A percentile compares a stretch with the other conserved stretches of the same genome.
Conservation (phyloP, 2,797 vertebrate genomes). For the Intellagama lesueurii region DNA sequence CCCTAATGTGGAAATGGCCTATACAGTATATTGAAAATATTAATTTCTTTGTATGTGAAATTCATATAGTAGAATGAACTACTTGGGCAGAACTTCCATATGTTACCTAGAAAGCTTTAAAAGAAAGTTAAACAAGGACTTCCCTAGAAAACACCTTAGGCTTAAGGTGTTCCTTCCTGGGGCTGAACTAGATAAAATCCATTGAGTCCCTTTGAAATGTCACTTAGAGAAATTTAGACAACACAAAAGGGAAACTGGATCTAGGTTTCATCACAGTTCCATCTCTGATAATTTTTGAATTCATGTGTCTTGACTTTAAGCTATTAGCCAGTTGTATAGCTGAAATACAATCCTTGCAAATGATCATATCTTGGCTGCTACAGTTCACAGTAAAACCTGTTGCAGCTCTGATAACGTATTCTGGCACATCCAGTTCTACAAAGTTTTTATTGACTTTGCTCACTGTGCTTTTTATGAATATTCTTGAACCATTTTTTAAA, state of each 20-base stretch:
- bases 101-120: background rate
- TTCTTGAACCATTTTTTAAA: background rate
- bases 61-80: background rate
- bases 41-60: background rate
- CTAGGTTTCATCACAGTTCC: background rate
- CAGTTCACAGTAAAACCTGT: background rate
- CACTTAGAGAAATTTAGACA: background rate
- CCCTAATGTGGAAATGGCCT: background rate
- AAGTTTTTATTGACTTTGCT: background rate
- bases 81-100: background rate
- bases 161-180: background rate
- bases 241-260: background rate
- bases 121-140: background rate
- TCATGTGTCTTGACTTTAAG: background rate
- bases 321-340: background rate
- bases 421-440: background rate
- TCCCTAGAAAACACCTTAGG: background rate
- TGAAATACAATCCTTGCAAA: background rate
- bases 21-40: background rate
- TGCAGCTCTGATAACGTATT: background rate
- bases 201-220: background rate
- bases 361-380: background rate
- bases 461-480: background rate
- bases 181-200: background rate
- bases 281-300: background rate